These are phyloP conservation scores for Drosophila guanche DNA, from an alignment of 1,140 invertebrate species.

Conservation along the genomic window DNA sequence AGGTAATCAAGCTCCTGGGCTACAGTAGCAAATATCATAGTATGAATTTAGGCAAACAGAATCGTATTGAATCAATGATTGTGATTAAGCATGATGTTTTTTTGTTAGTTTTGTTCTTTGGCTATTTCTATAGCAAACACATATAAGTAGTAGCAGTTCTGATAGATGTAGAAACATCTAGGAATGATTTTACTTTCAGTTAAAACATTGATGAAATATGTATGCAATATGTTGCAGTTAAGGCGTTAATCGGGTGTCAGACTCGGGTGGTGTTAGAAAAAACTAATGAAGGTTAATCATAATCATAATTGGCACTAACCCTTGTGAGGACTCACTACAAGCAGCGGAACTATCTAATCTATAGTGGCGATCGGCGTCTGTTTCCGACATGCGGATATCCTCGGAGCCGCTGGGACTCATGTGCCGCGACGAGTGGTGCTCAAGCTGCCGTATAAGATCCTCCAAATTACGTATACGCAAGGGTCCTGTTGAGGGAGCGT, in stretches of 20 bases:
- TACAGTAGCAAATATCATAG: conserved; percentile 29
- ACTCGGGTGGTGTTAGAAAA: neutral
- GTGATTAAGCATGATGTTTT: conserved; percentile 32
- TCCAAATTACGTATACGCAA: conserved; percentile 94
- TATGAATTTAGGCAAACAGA: conserved; percentile 5
- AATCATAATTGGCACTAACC: conserved; percentile 85
- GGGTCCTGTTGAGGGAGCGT: conserved; percentile 88
- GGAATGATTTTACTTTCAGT: neutral
- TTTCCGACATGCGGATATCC: conserved; percentile 95
- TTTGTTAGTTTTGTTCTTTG: neutral
- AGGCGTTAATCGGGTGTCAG: conserved; percentile 5
- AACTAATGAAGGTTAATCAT: conserved; percentile 10
- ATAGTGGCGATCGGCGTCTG: conserved; percentile 94
- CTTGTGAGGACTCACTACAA: conserved; percentile 89
- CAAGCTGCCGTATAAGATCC: conserved; percentile 94
- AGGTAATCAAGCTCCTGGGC: conserved; percentile 34
- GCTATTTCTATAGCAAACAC: conserved; percentile 10
- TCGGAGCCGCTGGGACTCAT: conserved; percentile 95
- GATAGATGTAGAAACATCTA: conserved; percentile 19
- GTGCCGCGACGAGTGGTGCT: conserved; percentile 93
- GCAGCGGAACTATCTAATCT: conserved; percentile 91
- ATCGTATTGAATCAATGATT: too few species aligned
- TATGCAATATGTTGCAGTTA: neutral
- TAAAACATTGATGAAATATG: too few species aligned
- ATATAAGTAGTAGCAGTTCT: conserved; percentile 12